Evolutionary conservation across 2,113 vertebrate species (phyloP).

Genomic region (Alligator sinensis): DNA sequence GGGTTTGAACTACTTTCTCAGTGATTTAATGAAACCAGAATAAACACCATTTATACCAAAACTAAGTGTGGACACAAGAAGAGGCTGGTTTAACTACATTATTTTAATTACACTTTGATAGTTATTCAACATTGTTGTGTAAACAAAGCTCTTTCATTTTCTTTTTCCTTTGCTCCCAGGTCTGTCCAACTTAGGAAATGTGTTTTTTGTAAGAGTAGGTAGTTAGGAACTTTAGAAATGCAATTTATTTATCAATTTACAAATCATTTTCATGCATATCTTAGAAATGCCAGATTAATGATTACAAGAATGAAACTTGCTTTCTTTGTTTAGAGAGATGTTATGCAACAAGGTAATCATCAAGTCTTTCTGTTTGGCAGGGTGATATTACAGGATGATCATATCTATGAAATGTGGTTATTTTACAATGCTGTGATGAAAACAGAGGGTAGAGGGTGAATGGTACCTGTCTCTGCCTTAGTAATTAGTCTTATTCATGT

Average conservation of each 20-base stretch:
- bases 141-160: neutral
- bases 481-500: slow-evolving; percentile 2
- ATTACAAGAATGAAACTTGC: too few species aligned
- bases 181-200: neutral
- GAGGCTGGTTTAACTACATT: neutral
- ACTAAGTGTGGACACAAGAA: neutral
- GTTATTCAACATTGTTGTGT: neutral
- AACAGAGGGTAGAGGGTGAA: neutral
- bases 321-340: too few species aligned
- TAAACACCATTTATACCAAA: neutral
- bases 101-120: neutral
- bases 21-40: neutral
- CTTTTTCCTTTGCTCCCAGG: neutral
- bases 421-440: slow-evolving; percentile 24
- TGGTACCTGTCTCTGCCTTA: neutral
- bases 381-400: neutral
- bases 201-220: neutral
- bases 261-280: too few species aligned
- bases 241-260: too few species aligned
- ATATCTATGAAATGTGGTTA: slow-evolving; percentile 3
- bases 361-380: too few species aligned
- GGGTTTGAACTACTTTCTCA: neutral
- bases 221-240: neutral
- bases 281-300: too few species aligned
- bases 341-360: too few species aligned